Base-by-base conservation (phyloP, 2,888 invertebrate genomes). In the Agonopterix heracliana region DNA sequence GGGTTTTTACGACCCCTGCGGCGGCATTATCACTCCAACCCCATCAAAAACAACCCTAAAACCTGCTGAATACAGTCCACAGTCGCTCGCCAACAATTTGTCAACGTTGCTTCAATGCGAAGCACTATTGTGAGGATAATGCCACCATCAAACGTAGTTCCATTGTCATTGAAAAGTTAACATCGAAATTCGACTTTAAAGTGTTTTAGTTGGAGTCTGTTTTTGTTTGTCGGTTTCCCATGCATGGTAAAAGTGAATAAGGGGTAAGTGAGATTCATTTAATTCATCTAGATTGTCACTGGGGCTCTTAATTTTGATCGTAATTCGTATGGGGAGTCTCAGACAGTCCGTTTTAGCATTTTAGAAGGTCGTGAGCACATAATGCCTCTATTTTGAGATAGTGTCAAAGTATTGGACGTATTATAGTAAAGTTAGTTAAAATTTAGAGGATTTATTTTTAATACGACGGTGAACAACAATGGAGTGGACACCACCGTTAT, bases 51-150 rank as follows among this genome's bases (percentile, higher is more conserved):
- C 64, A 60, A 70, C 81, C 71, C 52, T 81, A 71, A 49, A 10
- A 0, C 38, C 1, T 26, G 26, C 1, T 3, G 0, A 35, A 69
- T 72, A 82, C 57, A 62, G 66, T 58, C 46, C 42, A 66, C 56
- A 72, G 59, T 78, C 52, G 47, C 43, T 44, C 48, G 61, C 44
- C 63, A 70, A 61, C 60, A 68, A 70, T 72, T 68, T 72, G 78
- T 80, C 81, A 78, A 79, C 81, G 78, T 74, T 68, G 76, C 82
- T 80, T 79, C 81, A 81, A 79, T 81, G 73, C 77, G 71, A 77
- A 79, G 82, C 81, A 84, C 87, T 84, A 86, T 86, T 83, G 81
- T 83, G 74, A 77, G 73, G 81, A 83, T 86, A 87, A 88, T 86
- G 74, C 85, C 72, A 64, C 83, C 81, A 82, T 86, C 85, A 87